Evolutionary conservation across 2,113 vertebrate genomes (phyloP).

Genomic region (Odobenus rosmarus): DNA sequence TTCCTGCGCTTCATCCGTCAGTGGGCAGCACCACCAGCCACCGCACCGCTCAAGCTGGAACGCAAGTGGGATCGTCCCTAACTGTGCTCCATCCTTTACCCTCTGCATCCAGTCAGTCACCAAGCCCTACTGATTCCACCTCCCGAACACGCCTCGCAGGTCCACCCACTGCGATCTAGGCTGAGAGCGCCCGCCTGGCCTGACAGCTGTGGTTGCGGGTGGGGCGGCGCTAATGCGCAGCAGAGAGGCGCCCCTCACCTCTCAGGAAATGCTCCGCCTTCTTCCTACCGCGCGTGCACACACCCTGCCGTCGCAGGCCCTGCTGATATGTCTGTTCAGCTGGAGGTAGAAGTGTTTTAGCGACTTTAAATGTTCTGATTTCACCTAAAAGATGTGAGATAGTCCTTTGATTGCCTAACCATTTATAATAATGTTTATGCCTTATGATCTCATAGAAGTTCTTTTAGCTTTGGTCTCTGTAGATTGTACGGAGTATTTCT

Average conservation of each 20-base stretch:
- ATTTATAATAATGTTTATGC: not conserved
- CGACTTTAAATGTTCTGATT: not conserved
- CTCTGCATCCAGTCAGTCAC: rapidly evolving
- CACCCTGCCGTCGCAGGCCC: rapidly evolving
- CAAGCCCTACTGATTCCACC: not conserved
- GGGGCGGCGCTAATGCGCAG: rapidly evolving
- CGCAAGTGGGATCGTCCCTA: rapidly evolving
- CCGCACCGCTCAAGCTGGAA: rapidly evolving
- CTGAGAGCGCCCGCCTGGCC: rapidly evolving
- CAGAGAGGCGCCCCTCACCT: rapidly evolving
- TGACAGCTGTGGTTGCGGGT: rapidly evolving
- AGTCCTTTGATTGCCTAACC: not conserved
- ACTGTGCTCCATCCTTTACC: not conserved
- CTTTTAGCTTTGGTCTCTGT: not conserved
- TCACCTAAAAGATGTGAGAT: not conserved
- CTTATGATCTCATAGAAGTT: not conserved
- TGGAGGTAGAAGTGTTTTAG: not conserved
- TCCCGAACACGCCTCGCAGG: not conserved
- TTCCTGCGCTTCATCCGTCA: not conserved
- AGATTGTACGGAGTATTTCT: not conserved
- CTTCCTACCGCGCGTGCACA: rapidly evolving
- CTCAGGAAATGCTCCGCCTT: rapidly evolving
- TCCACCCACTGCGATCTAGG: rapidly evolving
- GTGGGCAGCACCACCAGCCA: rapidly evolving
- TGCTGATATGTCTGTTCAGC: not conserved